Evolutionary conservation across 1,140 invertebrate species (phyloP).

Genomic region (Aphelinus atriplicis): DNA sequence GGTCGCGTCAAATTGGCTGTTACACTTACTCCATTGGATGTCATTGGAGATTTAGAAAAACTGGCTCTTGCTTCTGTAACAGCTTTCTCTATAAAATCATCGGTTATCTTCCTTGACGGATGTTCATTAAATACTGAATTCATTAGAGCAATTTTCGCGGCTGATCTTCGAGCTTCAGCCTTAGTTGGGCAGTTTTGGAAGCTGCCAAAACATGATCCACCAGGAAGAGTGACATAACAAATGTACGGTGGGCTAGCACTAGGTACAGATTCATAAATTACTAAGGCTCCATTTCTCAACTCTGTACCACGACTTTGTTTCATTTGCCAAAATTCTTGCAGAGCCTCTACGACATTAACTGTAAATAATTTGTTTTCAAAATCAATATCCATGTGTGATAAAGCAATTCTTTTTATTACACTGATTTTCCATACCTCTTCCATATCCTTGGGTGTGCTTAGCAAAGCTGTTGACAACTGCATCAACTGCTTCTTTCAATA

Average conservation of each 20-base stretch:
- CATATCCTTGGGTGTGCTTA: constrained; percentile 81
- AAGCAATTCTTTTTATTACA: constrained; percentile 41
- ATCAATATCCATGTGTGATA: constrained; percentile 7
- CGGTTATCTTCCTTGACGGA: constrained; percentile 90
- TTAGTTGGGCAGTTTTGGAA: constrained; percentile 96
- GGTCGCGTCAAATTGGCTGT: constrained; percentile 40
- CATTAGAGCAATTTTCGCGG: constrained; percentile 95
- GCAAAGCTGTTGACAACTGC: constrained; percentile 83
- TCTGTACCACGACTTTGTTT: constrained; percentile 89
- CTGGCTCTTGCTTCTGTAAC: constrained; percentile 84
- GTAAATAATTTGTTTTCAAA: constrained; percentile 38
- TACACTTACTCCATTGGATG: constrained; percentile 52
- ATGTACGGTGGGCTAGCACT: constrained; percentile 90
- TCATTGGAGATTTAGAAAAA: constrained; percentile 66
- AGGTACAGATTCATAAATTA: constrained; percentile 95
- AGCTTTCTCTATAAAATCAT: constrained; percentile 94
- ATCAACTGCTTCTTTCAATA: constrained; percentile 80
- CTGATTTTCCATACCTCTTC: constrained; percentile 70
- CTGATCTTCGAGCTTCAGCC: constrained; percentile 90
- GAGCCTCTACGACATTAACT: constrained; percentile 94
- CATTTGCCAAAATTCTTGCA: constrained; percentile 98
- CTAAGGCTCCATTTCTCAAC: constrained; percentile 87
- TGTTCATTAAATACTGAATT: constrained; percentile 98
- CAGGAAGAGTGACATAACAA: constrained; percentile 93
- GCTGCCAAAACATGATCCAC: constrained; percentile 94